A percentile compares a stretch with the other conserved stretches of the same genome.
These are phyloP conservation scores for Aproaerema taeniolella DNA, from an alignment of 2,888 invertebrate species.

Conservation along the genomic window DNA sequence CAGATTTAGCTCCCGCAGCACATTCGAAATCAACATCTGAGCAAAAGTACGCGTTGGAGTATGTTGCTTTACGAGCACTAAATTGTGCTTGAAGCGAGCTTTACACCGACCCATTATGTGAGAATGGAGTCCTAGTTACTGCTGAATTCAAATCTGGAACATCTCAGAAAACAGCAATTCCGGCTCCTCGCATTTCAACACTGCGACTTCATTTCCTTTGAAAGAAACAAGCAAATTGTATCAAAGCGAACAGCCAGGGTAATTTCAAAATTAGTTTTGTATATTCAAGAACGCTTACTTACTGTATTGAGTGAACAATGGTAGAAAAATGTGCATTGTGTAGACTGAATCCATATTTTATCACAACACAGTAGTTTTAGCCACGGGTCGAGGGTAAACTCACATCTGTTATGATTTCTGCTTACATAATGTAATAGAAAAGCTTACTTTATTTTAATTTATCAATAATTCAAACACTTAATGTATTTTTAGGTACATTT, in stretches of 20 bases:
- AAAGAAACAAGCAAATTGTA: background rate
- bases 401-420: too few relatives aligned
- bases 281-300: too few relatives aligned
- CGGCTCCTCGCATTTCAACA: slow-evolving; percentile 1
- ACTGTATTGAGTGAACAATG: too few relatives aligned
- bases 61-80: slow-evolving; percentile 21
- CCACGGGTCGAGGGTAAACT: too few relatives aligned
- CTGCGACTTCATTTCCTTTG: slow-evolving; percentile 5
- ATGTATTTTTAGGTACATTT: too few relatives aligned
- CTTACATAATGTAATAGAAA: too few relatives aligned
- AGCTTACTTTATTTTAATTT: too few relatives aligned
- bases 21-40: slow-evolving; percentile 1
- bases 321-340: too few relatives aligned
- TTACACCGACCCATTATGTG: slow-evolving; percentile 20
- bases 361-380: too few relatives aligned
- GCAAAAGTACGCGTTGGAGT: background rate
- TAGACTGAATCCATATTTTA: too few relatives aligned
- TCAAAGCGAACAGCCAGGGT: background rate
- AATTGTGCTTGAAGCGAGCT: slow-evolving; percentile 20
- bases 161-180: slow-evolving; percentile 19
- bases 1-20: too few relatives aligned
- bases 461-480: too few relatives aligned
- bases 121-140: slow-evolving; percentile 25
- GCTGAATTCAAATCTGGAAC: slow-evolving; percentile 26
- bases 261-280: background rate